A percentile compares a stretch with the other conserved stretches of the same genome.
These are phyloP conservation scores for Brachycybe producta DNA, from an alignment of 2,888 invertebrate genomes.

Conservation along the genomic window DNA sequence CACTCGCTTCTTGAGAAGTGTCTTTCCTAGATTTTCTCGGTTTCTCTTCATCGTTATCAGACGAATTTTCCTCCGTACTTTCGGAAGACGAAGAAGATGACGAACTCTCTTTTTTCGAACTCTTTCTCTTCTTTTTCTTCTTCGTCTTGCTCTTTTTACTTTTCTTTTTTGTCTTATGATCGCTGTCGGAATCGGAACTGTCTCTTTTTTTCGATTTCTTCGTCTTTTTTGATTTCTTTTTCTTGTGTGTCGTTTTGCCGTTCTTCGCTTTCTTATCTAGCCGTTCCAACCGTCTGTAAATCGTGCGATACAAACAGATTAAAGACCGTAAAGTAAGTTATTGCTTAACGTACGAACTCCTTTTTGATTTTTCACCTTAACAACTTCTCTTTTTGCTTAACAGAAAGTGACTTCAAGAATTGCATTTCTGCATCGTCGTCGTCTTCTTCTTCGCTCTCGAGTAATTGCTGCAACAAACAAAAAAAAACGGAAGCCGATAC, in stretches of 20 bases:
- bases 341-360: neutral
- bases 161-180: neutral
- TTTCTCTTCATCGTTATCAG: no score
- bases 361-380: constrained; percentile 48
- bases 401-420: constrained; percentile 67
- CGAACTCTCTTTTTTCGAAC: neutral
- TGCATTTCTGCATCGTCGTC: constrained; percentile 52
- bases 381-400: constrained; percentile 78
- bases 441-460: constrained; percentile 29
- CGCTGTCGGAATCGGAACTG: constrained; percentile 3
- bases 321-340: neutral
- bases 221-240: constrained; percentile 14
- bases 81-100: no score
- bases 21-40: no score
- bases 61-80: no score
- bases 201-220: constrained; percentile 10
- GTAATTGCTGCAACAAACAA: constrained; percentile 20
- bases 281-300: constrained; percentile 9
- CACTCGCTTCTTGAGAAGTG: no score
- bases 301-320: neutral
- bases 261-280: constrained; percentile 10
- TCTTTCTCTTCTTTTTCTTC: constrained; percentile 6
- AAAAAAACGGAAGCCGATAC: neutral
- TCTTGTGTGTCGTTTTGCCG: constrained; percentile 3
- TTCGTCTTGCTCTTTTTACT: neutral